Conservation (phyloP, 2,797 vertebrate species). For the Podarcis lilfordi region DNA sequence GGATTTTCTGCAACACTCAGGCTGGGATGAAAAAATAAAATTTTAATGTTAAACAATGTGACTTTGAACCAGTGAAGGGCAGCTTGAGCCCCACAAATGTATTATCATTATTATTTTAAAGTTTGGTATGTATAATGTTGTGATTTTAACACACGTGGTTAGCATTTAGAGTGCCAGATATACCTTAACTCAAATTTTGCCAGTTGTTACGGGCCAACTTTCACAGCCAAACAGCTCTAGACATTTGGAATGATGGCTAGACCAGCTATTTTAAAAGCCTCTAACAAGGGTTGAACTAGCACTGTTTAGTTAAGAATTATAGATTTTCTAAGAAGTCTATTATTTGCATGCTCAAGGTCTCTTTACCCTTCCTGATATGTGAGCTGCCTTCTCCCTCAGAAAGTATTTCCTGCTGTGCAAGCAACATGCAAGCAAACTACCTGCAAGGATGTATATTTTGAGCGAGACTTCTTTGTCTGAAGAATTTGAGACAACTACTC, state of each 20-base stretch:
- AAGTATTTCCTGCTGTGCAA: neutral
- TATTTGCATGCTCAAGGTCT: conserved; percentile 4
- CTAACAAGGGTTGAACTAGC: neutral
- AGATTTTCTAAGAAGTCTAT: conserved; percentile 4
- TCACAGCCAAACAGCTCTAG: neutral
- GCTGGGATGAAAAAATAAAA: conserved; percentile 69
- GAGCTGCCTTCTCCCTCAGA: neutral
- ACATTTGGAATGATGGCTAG: neutral
- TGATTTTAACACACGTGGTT: neutral
- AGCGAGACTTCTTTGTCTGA: neutral
- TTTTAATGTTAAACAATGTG: neutral
- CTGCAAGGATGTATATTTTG: neutral
- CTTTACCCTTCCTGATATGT: neutral
- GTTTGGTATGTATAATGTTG: neutral
- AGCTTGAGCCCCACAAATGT: neutral
- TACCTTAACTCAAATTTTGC: neutral
- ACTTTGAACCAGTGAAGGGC: neutral
- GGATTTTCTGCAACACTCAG: conserved; percentile 82
- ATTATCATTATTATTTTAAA: neutral
- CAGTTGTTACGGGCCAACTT: no score
- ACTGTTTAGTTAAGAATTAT: neutral
- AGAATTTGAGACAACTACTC: neutral
- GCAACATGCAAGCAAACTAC: neutral
- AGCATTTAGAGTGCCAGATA: neutral
- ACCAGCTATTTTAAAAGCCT: neutral